Evolutionary conservation across 37 sponge, comb jelly and placozoan genomes (phyloP).

Genomic region (Mnemiopsis leidyi): DNA sequence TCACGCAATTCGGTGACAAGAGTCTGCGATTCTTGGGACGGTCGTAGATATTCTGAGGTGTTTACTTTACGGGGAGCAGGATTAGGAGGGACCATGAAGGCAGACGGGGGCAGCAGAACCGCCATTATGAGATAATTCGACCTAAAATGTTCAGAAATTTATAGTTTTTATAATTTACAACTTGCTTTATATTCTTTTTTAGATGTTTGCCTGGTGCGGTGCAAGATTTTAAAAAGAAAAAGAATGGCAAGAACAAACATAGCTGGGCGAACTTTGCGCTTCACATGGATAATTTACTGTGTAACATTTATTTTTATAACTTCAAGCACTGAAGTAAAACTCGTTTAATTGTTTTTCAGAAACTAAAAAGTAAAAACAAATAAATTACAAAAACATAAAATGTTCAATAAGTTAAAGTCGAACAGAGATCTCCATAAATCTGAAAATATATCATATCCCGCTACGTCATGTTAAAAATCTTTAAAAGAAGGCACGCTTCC

Average conservation of each 20-base stretch:
- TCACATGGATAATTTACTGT: too few relatives aligned
- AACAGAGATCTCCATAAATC: not conserved
- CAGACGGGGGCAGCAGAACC: conserved; percentile 15
- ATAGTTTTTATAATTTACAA: too few relatives aligned
- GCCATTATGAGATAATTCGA: not conserved
- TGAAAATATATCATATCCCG: too few relatives aligned
- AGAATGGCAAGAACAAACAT: too few relatives aligned
- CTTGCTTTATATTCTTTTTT: too few relatives aligned
- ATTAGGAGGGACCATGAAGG: not conserved
- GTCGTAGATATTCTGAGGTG: not conserved
- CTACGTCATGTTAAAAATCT: too few relatives aligned
- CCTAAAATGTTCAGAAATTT: not conserved
- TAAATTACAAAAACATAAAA: not conserved
- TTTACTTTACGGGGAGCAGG: not conserved
- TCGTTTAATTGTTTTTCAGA: not conserved
- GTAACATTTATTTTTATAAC: too few relatives aligned
- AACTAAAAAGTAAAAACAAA: not conserved
- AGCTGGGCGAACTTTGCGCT: too few relatives aligned
- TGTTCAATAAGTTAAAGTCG: not conserved
- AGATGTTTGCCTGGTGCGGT: too few relatives aligned
- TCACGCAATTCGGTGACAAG: not conserved
- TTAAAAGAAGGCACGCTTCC: too few relatives aligned
- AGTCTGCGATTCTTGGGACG: not conserved
- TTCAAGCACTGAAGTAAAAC: not conserved
- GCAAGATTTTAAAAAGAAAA: too few relatives aligned